Conservation (phyloP, 1,140 invertebrate species). For the Anastrepha ludens region DNA sequence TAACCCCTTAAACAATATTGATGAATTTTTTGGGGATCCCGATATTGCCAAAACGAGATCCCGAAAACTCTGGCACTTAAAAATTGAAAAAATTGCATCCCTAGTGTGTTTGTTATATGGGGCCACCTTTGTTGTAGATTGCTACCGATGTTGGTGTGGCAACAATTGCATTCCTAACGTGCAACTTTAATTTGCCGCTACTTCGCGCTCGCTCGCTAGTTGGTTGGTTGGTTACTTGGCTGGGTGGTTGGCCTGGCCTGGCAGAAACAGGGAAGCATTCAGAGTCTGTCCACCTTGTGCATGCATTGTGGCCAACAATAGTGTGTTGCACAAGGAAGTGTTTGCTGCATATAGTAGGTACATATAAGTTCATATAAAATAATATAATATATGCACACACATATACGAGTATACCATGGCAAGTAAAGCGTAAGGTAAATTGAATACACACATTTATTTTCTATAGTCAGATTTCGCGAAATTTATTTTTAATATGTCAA, state of each 20-base stretch:
- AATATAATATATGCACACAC: too few relatives aligned
- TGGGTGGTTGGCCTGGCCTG: not conserved
- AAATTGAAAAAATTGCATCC: too few relatives aligned
- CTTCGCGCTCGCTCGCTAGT: not conserved
- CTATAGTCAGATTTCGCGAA: not conserved
- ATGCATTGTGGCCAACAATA: constrained; percentile 18
- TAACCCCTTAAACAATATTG: too few relatives aligned
- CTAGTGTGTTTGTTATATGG: not conserved
- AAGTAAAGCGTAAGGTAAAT: too few relatives aligned
- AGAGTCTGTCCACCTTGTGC: not conserved
- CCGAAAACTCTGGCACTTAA: too few relatives aligned
- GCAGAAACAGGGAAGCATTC: not conserved
- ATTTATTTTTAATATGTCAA: not conserved
- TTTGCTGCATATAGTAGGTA: not conserved
- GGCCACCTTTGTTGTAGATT: constrained; percentile 10
- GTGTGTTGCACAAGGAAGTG: constrained; percentile 39
- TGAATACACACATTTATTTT: too few relatives aligned
- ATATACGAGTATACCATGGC: too few relatives aligned
- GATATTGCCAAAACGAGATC: too few relatives aligned
- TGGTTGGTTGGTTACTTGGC: not conserved
- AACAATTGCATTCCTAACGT: constrained; percentile 46
- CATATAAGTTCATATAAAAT: too few relatives aligned
- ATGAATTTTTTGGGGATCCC: too few relatives aligned
- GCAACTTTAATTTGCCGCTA: constrained; percentile 47
- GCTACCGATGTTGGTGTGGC: constrained; percentile 32